These are phyloP conservation scores for Eilema depressum DNA, from an alignment of 2,888 invertebrate genomes.

Conservation along the genomic window DNA sequence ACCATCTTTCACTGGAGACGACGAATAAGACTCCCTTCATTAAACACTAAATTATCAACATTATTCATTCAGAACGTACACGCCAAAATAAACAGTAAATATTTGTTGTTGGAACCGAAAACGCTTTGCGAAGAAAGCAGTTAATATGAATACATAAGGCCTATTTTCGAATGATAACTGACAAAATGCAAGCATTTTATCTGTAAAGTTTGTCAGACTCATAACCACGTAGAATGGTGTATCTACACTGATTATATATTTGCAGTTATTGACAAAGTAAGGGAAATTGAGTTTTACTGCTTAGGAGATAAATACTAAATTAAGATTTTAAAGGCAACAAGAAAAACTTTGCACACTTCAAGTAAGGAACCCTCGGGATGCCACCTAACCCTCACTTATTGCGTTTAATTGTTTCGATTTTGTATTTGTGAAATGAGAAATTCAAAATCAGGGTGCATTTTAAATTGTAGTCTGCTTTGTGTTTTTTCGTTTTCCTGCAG, in stretches of 20 bases:
- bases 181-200: conserved; percentile 66
- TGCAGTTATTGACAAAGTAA: conserved; percentile 37
- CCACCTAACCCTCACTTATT: conserved; percentile 71
- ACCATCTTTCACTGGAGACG: conserved; percentile 79
- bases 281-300: conserved; percentile 56
- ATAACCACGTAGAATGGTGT: conserved; percentile 73
- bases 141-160: conserved; percentile 62
- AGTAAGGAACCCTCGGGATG: conserved; percentile 72
- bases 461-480: conserved; percentile 51
- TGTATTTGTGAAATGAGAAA: conserved; percentile 70
- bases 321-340: conserved; percentile 31
- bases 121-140: conserved; percentile 53
- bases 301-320: conserved; percentile 35
- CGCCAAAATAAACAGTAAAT: conserved; percentile 76
- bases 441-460: conserved; percentile 74
- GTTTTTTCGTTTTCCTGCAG: conserved; percentile 32
- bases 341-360: conserved; percentile 67
- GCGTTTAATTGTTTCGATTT: conserved; percentile 84
- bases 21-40: conserved; percentile 80
- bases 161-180: conserved; percentile 64
- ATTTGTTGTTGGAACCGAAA: conserved; percentile 56
- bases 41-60: conserved; percentile 84
- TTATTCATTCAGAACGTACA: conserved; percentile 72
- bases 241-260: conserved; percentile 65
- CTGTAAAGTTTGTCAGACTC: conserved; percentile 76